Evolutionary conservation across 2,113 vertebrate species (phyloP).

Genomic region (Saguinus imperator): DNA sequence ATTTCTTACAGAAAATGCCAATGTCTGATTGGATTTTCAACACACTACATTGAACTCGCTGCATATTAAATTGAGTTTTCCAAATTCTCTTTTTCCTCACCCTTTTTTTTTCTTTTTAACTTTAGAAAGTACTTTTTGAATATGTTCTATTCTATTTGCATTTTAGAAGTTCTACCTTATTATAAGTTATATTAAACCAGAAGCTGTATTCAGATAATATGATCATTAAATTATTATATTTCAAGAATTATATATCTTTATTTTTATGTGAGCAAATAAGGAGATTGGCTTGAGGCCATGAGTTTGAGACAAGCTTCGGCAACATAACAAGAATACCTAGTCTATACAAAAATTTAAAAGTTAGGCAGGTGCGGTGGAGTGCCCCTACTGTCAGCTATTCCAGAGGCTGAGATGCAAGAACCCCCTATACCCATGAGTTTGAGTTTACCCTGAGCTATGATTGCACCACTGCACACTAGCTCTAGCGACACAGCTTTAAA

Average conservation of each 20-base stretch:
- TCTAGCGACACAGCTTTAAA: too few relatives aligned
- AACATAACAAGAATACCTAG: too few relatives aligned
- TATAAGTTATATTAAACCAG: not conserved
- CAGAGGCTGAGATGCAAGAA: too few relatives aligned
- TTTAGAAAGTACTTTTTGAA: conserved; percentile 41
- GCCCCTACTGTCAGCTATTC: too few relatives aligned
- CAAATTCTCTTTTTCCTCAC: not conserved
- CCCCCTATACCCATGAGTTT: too few relatives aligned
- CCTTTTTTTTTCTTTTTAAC: not conserved
- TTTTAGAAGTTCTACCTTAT: conserved; percentile 16
- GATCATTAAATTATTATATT: not conserved
- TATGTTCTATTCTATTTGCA: not conserved
- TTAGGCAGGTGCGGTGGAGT: too few relatives aligned
- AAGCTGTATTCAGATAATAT: not conserved
- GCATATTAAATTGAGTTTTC: conserved; percentile 17
- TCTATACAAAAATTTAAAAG: too few relatives aligned
- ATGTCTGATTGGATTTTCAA: conserved; percentile 55
- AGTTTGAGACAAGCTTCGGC: too few relatives aligned
- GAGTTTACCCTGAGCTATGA: too few relatives aligned
- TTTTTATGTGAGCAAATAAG: not conserved
- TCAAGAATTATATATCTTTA: not conserved
- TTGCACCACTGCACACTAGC: too few relatives aligned
- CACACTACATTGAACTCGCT: conserved; percentile 27
- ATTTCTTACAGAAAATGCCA: conserved; percentile 51
- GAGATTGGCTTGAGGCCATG: too few relatives aligned